phyloP scores from a whole-genome alignment of 1,140 invertebrate genomes.

The Planococcus citri region DNA sequence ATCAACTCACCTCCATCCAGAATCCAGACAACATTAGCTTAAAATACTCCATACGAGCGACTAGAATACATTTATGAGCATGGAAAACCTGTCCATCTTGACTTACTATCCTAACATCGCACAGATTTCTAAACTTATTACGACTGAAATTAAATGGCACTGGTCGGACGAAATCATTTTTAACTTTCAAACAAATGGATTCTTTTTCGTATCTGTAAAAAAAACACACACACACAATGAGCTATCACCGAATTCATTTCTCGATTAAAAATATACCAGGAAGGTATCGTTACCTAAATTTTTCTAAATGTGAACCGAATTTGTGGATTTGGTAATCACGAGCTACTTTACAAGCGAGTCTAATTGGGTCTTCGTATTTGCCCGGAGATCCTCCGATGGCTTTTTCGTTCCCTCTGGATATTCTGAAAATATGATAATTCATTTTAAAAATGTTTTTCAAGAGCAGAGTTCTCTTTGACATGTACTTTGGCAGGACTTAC shows the following conservation, averaged over 20 bases:
- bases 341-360: neutral
- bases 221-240: neutral
- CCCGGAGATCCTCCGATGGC: neutral
- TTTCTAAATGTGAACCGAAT: neutral
- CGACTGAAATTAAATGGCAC: constrained; percentile 29
- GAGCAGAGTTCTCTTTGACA: too few species aligned
- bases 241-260: too few species aligned
- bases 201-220: constrained; percentile 19
- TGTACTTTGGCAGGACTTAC: neutral
- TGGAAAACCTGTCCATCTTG: constrained; percentile 41
- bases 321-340: neutral
- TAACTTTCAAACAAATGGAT: neutral
- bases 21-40: constrained; percentile 54
- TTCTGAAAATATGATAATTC: neutral
- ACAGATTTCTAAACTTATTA: constrained; percentile 39
- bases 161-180: neutral
- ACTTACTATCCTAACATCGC: constrained; percentile 45
- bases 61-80: constrained; percentile 60
- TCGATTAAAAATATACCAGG: too few species aligned
- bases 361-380: neutral
- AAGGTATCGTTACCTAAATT: neutral
- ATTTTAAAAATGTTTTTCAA: too few species aligned
- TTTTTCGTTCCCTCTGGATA: neutral
- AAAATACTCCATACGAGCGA: constrained; percentile 60
- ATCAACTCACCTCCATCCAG: constrained; percentile 46